Conservation (phyloP, 1,140 invertebrate species). For the Drosophila pseudoobscura region DNA sequence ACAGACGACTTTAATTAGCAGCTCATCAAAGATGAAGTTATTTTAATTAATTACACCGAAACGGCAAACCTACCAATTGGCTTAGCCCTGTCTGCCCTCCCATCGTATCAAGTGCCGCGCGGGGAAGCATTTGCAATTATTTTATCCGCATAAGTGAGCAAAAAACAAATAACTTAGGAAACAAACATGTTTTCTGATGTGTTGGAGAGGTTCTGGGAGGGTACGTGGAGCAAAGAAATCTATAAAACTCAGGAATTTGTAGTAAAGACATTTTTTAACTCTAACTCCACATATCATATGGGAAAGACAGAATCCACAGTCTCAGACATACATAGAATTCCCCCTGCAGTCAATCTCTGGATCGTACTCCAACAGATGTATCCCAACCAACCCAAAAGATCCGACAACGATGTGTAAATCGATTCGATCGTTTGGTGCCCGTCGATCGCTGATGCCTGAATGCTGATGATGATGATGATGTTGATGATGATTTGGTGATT, state of each 20-base stretch:
- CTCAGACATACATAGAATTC: background rate
- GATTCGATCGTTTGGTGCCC: conserved; percentile 71
- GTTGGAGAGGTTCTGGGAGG: background rate
- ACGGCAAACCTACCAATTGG: conserved; percentile 14
- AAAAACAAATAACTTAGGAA: conserved; percentile 69
- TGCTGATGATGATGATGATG: conserved; percentile 60
- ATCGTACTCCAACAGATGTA: conserved; percentile 22
- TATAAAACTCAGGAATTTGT: too few species aligned
- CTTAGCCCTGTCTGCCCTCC: too few species aligned
- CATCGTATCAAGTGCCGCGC: background rate
- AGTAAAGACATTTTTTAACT: too few species aligned
- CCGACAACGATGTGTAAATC: conserved; percentile 75
- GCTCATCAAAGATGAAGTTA: conserved; percentile 73
- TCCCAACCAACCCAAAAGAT: conserved; percentile 5
- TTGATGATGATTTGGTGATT: conserved; percentile 81
- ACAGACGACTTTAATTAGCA: conserved; percentile 70
- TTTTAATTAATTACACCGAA: conserved; percentile 66
- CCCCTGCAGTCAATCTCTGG: conserved; percentile 15
- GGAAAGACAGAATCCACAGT: too few species aligned
- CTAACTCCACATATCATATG: too few species aligned
- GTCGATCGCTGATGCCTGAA: conserved; percentile 42
- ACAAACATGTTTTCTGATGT: conserved; percentile 48
- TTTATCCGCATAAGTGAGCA: conserved; percentile 12
- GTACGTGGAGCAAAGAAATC: too few species aligned
- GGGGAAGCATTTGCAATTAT: conserved; percentile 34